Evolutionary conservation across 2,797 vertebrate genomes (phyloP).

Genomic region (Phrynocephalus forsythii): DNA sequence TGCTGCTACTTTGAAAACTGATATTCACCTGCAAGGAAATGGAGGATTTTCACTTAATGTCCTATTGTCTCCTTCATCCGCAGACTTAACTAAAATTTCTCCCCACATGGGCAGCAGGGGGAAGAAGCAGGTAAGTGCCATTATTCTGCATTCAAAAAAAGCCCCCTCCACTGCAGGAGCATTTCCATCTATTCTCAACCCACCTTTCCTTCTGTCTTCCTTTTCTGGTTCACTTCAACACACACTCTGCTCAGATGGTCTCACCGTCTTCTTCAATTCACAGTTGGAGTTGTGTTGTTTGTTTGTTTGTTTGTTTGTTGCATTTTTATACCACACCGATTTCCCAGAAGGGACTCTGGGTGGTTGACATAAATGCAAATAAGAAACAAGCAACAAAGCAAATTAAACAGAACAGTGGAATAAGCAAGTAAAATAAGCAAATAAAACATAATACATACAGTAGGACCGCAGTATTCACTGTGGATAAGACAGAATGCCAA

Average conservation of each 20-base stretch:
- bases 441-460: too few relatives aligned
- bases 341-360: too few relatives aligned
- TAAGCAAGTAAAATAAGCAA: too few relatives aligned
- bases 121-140: not conserved
- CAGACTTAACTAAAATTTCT: not conserved
- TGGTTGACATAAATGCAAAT: too few relatives aligned
- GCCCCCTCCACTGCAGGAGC: not conserved
- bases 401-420: too few relatives aligned
- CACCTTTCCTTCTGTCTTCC: not conserved
- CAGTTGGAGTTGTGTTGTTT: not conserved
- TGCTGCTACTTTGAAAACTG: conserved; percentile 9
- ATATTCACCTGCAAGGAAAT: not conserved
- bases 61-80: not conserved
- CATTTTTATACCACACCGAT: too few relatives aligned
- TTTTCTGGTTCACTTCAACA: not conserved
- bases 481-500: too few relatives aligned
- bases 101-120: not conserved
- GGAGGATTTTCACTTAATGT: not conserved
- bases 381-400: too few relatives aligned
- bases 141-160: conserved; percentile 15
- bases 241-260: not conserved
- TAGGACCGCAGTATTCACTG: too few relatives aligned
- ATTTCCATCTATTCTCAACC: not conserved
- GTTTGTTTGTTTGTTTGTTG: too few relatives aligned
- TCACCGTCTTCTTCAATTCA: not conserved